Evolutionary conservation across 2,113 vertebrate genomes (phyloP).

Genomic region (Colaptes auratus): DNA sequence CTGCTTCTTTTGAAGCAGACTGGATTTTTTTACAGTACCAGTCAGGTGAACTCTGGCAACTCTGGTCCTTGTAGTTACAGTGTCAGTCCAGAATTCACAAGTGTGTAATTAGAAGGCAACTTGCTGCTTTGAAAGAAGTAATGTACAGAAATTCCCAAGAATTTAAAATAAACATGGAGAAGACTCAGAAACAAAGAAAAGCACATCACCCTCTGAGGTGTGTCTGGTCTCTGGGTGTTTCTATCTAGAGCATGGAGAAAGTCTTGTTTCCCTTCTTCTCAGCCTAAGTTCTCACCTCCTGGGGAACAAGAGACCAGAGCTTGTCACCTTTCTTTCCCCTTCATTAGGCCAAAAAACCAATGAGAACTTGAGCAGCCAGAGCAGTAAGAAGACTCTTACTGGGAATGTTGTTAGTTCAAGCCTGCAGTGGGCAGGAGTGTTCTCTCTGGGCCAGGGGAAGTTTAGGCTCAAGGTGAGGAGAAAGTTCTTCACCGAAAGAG

Average conservation of each 20-base stretch:
- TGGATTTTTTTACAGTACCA: neutral
- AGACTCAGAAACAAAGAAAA: neutral
- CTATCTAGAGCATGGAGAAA: neutral
- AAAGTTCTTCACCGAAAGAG: too few species aligned
- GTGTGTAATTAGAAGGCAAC: neutral
- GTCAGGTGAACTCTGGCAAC: neutral
- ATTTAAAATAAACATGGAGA: neutral
- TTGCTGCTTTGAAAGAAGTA: neutral
- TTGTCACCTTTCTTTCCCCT: neutral
- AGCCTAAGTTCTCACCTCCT: neutral
- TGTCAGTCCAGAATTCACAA: slow-evolving; percentile 8
- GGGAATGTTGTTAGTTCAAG: too few species aligned
- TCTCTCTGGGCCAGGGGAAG: too few species aligned
- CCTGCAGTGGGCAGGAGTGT: too few species aligned
- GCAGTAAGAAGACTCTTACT: too few species aligned
- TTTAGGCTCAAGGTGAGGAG: too few species aligned
- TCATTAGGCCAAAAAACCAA: neutral
- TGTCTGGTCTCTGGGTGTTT: neutral
- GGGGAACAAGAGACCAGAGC: neutral
- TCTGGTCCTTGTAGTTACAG: neutral
- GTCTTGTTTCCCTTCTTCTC: neutral
- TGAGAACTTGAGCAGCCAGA: neutral
- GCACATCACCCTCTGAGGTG: neutral
- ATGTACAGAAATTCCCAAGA: neutral
- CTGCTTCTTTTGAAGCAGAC: neutral